Base-by-base conservation (phyloP, 2,888 invertebrate species). In the Acleris sparsana region DNA sequence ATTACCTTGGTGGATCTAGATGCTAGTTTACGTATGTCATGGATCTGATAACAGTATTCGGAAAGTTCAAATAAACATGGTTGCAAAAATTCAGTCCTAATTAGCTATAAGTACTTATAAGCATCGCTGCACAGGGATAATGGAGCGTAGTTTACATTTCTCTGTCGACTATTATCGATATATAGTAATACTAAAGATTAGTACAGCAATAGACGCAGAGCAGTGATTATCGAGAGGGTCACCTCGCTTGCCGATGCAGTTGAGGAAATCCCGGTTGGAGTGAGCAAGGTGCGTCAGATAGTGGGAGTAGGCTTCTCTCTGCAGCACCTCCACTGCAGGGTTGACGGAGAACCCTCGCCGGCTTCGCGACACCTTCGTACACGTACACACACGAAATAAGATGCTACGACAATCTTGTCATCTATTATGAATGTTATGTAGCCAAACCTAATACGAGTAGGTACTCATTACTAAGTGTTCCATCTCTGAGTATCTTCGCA, bases 161-260 rank as follows among this genome's bases (percentile, higher is more conserved):
- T 0, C 33, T 11, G 33, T 33, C 11, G 33, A 11, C 13, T 39
- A 9, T 13, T 39, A 13, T 39, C 11, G 3, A 9, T 13, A 39
- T 13, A 13, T 13, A 9, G 39, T 5, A 39, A 39, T 33, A 11
- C 11, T 11, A 11, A 11, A 13, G 3, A 33, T 33, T 9, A 13
- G 33, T 11, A 33, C 13, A 33, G 33, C 11, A 11, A 33, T 33
- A 33, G 9, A 39, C 39, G 39, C 46, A 46, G 16, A 46, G 46
- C n/a, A 46, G 33, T 33, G 33, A 33, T 9, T 33, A 33, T 9
- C 9, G 46, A n/a, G n/a, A 17, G 7, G 59, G 43, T 51, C 75
- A 91, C 91, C 89, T 87, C 90, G 77, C 78, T 91, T 90, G 39
- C 90, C 91, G 61, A 91, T 77, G 63, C 82, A 80, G 75, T 90